Evolutionary conservation across 2,113 vertebrate species (phyloP), one percentile per base, ranked within the genome.

Genomic region (Ophiodon elongatus): DNA sequence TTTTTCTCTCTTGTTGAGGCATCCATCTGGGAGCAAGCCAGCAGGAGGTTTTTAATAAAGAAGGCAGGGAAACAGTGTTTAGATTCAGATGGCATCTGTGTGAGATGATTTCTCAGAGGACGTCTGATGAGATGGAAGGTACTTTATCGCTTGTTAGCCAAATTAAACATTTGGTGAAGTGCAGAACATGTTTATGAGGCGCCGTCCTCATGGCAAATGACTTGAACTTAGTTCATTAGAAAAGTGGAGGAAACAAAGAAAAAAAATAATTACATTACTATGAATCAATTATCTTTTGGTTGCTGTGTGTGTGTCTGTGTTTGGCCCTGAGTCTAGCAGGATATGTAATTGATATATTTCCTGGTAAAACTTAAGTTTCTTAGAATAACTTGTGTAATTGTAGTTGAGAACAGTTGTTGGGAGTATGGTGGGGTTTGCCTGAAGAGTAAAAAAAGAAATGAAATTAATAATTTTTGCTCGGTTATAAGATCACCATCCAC

Each of bases 21-120:
- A 54, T 56, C 33, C 64, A 2, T 19, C 21, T 50, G 73, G 9
- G 41, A 25, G 41, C 17, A 54, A 0, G 17, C 43, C 27, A 0
- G 59, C 33, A 27, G 62, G 45, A 71, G 47, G 15, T 0, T 71
- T 80, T 74, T 84, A 84, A 78, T 75, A 70, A 79, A 41, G 57
- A 27, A 66, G 47, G 41, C 62, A 6, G 14, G 9, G 43, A 67
- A 70, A 43, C 57, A 13, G 23, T 35, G 62, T 85, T 85, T 73
- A 14, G 8, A 87, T 76, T 84, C 62, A 65, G 45, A 43, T 23
- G 67, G 62, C 81, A 56, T 84, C 23, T 47, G 73, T 41, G 39
- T 37, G 70, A 63, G 63, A 62, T 76, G 73, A 87, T 85, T 89
- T 84, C 82, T 87, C 84, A 70, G 60, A 43, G 74, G 84, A 15